A percentile compares a stretch with the other conserved stretches of the same genome.
Evolutionary conservation across 2,888 invertebrate genomes (phyloP).

Genomic region (Xestia xanthographa): DNA sequence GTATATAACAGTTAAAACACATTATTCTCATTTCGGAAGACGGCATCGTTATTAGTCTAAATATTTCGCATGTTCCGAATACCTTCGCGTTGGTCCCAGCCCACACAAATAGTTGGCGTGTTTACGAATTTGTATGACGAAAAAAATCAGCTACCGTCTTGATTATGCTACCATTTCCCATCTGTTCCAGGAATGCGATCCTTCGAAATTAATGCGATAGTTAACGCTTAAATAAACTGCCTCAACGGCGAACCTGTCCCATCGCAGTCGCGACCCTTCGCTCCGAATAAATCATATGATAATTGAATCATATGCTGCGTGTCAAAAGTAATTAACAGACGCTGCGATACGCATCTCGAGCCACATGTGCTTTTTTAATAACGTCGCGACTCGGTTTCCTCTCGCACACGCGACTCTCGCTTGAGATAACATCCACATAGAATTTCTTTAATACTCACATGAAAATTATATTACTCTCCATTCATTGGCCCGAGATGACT

Average conservation of each 20-base stretch:
- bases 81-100: slow-evolving; percentile 65
- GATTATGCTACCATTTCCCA: slow-evolving; percentile 81
- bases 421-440: slow-evolving; percentile 87
- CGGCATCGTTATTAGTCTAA: slow-evolving; percentile 36
- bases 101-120: slow-evolving; percentile 85
- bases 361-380: slow-evolving; percentile 90
- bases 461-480: slow-evolving; percentile 86
- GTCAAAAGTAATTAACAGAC: slow-evolving; percentile 90
- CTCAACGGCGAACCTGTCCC: slow-evolving; percentile 72
- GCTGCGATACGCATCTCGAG: slow-evolving; percentile 89
- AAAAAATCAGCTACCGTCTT: slow-evolving; percentile 79
- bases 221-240: slow-evolving; percentile 87
- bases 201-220: slow-evolving; percentile 83
- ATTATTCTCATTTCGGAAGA: slow-evolving; percentile 48
- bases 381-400: slow-evolving; percentile 85
- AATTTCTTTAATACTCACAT: slow-evolving; percentile 87
- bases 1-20: slow-evolving; percentile 22
- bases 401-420: slow-evolving; percentile 85
- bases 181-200: slow-evolving; percentile 85
- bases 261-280: slow-evolving; percentile 76
- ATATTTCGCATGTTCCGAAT: slow-evolving; percentile 56
- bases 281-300: slow-evolving; percentile 89
- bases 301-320: slow-evolving; percentile 91
- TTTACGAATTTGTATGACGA: slow-evolving; percentile 71
- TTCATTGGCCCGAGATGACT: slow-evolving; percentile 81